Conservation (phyloP, 2,113 vertebrate species). For the Leuciscus idus region DNA sequence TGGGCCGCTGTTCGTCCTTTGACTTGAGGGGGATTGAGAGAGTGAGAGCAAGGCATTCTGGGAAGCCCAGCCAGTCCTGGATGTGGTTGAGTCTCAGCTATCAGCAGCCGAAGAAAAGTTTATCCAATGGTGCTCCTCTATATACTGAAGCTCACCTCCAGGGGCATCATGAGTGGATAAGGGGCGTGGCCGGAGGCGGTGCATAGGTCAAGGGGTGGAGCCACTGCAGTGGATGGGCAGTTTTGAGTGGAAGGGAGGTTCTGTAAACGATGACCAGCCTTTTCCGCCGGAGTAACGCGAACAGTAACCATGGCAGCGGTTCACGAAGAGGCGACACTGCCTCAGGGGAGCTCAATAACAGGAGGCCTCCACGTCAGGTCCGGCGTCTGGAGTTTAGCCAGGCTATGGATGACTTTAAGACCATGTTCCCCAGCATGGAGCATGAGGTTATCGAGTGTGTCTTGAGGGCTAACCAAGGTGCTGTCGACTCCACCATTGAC, state of each 20-base stretch:
- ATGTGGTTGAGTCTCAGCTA: slow-evolving; percentile 36
- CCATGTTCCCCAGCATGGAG: slow-evolving; percentile 96
- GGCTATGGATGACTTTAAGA: slow-evolving; percentile 98
- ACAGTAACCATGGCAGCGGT: slow-evolving; percentile 68
- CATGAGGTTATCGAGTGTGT: slow-evolving; percentile 98
- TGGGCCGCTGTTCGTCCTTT: slow-evolving; percentile 10
- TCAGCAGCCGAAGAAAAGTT: slow-evolving; percentile 1
- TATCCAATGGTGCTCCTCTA: slow-evolving; percentile 12
- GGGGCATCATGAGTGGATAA: slow-evolving; percentile 51
- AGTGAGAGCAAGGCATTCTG: slow-evolving; percentile 25
- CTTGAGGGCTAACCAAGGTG: slow-evolving; percentile 92
- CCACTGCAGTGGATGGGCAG: slow-evolving; percentile 22
- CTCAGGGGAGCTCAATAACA: slow-evolving; percentile 86
- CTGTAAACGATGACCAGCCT: slow-evolving; percentile 82
- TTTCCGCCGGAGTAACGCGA: slow-evolving; percentile 74
- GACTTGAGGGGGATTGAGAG: slow-evolving; percentile 13
- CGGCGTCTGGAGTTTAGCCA: slow-evolving; percentile 96
- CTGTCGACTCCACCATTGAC: slow-evolving; percentile 96
- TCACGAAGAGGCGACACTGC: slow-evolving; percentile 52
- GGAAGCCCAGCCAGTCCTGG: slow-evolving; percentile 13
- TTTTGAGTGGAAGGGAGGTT: slow-evolving; percentile 7
- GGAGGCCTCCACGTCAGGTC: slow-evolving; percentile 88
- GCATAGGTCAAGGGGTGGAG: slow-evolving; percentile 34
- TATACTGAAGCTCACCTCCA: neutral
- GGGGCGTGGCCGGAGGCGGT: neutral